phyloP scores from a whole-genome alignment of 2,113 vertebrate genomes.

The mouse (Mus musculus) region DNA sequence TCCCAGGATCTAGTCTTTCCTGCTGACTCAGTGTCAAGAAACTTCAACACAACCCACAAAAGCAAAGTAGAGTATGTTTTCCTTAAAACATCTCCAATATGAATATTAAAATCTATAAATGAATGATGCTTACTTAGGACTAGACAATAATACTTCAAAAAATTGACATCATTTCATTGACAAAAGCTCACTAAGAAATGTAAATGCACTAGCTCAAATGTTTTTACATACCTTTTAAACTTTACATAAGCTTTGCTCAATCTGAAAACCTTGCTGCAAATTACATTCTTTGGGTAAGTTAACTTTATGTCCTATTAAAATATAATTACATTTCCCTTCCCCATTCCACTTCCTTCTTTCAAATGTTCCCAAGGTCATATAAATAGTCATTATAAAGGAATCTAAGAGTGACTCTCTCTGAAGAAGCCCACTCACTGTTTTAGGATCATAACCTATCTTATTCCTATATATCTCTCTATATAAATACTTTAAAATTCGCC shows the following conservation, averaged over 20 bases:
- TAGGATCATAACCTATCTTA: background rate
- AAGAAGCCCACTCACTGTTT: background rate
- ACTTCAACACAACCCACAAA: background rate
- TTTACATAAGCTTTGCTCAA: background rate
- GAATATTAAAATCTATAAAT: background rate
- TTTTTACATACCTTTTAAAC: background rate
- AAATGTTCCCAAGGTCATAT: background rate
- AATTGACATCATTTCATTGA: background rate
- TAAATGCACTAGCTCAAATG: background rate
- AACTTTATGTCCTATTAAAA: background rate
- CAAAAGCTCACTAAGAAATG: background rate
- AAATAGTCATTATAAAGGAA: background rate
- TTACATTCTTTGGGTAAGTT: background rate
- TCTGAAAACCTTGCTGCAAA: background rate
- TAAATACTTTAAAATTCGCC: background rate
- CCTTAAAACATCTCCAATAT: background rate
- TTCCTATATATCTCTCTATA: background rate
- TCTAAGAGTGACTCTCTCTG: background rate
- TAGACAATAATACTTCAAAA: background rate
- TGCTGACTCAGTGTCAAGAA: background rate
- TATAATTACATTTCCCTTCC: background rate
- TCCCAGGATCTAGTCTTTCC: background rate
- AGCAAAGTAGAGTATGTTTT: background rate
- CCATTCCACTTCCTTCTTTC: background rate
- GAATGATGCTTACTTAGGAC: background rate